phyloP scores from a whole-genome alignment of 2,888 invertebrate genomes.

The Synergus laeviventris region DNA sequence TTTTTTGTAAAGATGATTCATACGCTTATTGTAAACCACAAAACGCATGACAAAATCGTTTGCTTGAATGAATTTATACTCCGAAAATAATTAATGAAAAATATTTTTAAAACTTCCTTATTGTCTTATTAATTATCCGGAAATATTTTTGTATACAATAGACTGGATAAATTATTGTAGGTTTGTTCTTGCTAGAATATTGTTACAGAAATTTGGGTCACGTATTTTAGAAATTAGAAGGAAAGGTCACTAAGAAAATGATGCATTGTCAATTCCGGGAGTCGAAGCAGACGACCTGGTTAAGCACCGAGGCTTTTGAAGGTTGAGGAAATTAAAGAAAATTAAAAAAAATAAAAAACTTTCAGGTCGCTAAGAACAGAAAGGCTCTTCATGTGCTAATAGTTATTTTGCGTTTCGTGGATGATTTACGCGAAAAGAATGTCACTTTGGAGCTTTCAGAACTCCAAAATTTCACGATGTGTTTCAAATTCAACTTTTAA shows the following conservation, averaged over 20 bases:
- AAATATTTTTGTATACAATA: neutral
- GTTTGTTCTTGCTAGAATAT: neutral
- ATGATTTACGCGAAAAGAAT: conserved; percentile 1
- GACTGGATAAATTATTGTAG: too few species aligned
- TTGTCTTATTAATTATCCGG: neutral
- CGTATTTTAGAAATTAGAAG: conserved; percentile 23
- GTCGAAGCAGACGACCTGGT: conserved; percentile 28
- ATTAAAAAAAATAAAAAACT: conserved; percentile 8
- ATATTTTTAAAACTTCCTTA: neutral
- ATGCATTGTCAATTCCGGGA: conserved; percentile 38
- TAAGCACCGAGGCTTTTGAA: conserved; percentile 18
- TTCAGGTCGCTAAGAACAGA: conserved; percentile 19
- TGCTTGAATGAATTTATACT: neutral
- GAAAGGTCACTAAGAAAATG: conserved; percentile 35
- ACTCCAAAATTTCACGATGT: too few species aligned
- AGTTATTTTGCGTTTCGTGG: conserved; percentile 25
- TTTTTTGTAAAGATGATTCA: neutral
- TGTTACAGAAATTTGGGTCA: too few species aligned
- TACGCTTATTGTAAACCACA: neutral
- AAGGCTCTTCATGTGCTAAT: conserved; percentile 4
- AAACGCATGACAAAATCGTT: neutral
- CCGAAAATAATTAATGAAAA: neutral
- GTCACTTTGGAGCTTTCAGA: neutral
- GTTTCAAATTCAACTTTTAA: too few species aligned
- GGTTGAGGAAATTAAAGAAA: conserved; percentile 21